Percentiles rank a stretch among this genome's conserved stretches.
These are phyloP conservation scores for Danio choprae DNA, from an alignment of 2,797 vertebrate species.

Conservation along the genomic window DNA sequence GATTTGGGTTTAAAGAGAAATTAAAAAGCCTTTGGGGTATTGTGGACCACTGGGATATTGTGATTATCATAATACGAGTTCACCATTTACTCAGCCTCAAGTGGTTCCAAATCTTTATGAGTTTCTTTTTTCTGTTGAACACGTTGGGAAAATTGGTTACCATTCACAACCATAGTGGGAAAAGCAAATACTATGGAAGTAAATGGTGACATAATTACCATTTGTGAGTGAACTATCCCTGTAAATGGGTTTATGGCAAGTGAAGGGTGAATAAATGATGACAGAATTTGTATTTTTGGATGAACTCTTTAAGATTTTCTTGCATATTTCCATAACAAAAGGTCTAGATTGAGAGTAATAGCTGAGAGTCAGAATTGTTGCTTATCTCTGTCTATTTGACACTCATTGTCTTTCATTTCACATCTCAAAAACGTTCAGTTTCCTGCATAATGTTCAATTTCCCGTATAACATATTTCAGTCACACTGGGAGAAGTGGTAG, in stretches of 20 bases:
- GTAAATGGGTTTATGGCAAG: no score
- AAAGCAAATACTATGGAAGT: no score
- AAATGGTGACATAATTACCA: no score
- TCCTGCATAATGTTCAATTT: constrained; percentile 22
- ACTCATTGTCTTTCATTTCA: not conserved
- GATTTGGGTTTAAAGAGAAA: constrained; percentile 45
- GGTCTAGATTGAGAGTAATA: constrained; percentile 20
- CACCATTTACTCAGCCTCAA: no score
- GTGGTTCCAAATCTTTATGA: no score
- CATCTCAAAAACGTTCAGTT: constrained; percentile 3
- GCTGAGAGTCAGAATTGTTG: not conserved
- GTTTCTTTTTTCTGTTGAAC: no score
- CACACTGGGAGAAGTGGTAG: not conserved
- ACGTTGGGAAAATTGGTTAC: no score
- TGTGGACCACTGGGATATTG: not conserved
- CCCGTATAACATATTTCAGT: constrained; percentile 14
- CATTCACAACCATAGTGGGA: no score
- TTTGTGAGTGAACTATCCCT: no score
- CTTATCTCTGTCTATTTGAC: not conserved
- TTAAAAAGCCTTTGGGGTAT: constrained; percentile 2
- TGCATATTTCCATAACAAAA: not conserved
- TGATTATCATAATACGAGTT: not conserved
- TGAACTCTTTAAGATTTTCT: not conserved
- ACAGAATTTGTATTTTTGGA: no score
- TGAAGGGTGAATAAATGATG: no score